Base-by-base conservation (phyloP, 2,113 vertebrate genomes). In the human (Homo sapiens) region DNA sequence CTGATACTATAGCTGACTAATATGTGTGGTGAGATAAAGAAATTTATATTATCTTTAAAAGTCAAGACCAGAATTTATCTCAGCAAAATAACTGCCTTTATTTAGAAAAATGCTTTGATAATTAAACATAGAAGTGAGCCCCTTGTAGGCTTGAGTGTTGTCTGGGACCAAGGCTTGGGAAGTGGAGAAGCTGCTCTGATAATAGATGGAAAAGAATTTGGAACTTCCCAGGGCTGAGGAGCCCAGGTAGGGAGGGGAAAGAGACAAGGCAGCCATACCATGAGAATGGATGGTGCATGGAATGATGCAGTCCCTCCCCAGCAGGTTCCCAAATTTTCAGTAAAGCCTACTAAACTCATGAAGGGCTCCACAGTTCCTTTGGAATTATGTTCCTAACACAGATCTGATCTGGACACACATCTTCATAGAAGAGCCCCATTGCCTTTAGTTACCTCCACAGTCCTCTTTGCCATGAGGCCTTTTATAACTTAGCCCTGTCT, bases 1-100 rank as follows among this genome's bases (percentile, higher is more conserved):
- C 45, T 94, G 35, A 55, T 70, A 32, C 27, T 64, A 2, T 78
- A 59, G 32, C 43, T 78, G 64, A 66, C 45, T 94, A 2, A 5
- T 4, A 5, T 6, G 38, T 83, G 40, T 89, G 66, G 48, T 86
- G 27, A 59, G 73, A 75, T 90, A 50, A 93, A 86, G 45, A 95
- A 79, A 94, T 89, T 64, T 83, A 72, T 61, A 23, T 61, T 83
- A 52, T 11, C 38, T 96, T 86, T 78, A 90, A 55, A 3, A 59
- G 8, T 55, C 95, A 23, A 30, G 83, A 72, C 70, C 50, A 79
- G 52, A 93, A 55, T 59, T 90, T 78, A 20, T 92, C 68, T 38
- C 73, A 89, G 84, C 22, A 89, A 57, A 55, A 80, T 82, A 59
- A 75, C 35, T 93, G 2, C 30, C 50, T 78, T 91, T 92, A 76